Evolutionary conservation across 2,888 invertebrate genomes (phyloP).

Genomic region (Onchidella celtica): DNA sequence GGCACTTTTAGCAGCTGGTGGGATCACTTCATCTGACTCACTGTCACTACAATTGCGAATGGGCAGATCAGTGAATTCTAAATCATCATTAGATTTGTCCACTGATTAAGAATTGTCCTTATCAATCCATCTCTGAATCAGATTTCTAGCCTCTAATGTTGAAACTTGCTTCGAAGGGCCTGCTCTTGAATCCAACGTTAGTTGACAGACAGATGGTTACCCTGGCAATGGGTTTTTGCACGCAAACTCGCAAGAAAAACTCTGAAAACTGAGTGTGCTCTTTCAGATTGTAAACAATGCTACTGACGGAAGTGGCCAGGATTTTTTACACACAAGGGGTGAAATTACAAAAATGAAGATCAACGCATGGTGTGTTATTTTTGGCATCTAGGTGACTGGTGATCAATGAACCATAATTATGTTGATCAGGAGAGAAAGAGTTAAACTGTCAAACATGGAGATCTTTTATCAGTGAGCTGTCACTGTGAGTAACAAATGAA

Average conservation of each 20-base stretch:
- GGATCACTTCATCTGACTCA: not conserved
- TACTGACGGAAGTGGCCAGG: not conserved
- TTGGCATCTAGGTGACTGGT: no score
- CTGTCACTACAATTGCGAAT: not conserved
- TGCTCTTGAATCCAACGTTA: not conserved
- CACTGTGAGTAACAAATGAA: no score
- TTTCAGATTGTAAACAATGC: not conserved
- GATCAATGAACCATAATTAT: not conserved
- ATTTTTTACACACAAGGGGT: not conserved
- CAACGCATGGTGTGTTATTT: not conserved
- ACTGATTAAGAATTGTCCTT: not conserved
- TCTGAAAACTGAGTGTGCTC: not conserved
- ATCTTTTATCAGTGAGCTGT: no score
- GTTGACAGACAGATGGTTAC: not conserved
- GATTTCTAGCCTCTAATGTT: not conserved
- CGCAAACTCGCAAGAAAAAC: not conserved
- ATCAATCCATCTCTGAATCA: not conserved
- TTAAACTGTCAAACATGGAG: no score
- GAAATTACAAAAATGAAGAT: not conserved
- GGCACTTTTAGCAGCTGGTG: not conserved
- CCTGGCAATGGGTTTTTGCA: not conserved
- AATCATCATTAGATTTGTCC: not conserved
- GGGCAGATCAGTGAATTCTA: not conserved
- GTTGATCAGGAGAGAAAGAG: no score
- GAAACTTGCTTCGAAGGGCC: not conserved